Percentiles rank a stretch among this genome's conserved stretches.
These are phyloP conservation scores for Antennarius maculatus DNA, from an alignment of 2,797 vertebrate species.

Conservation along the genomic window DNA sequence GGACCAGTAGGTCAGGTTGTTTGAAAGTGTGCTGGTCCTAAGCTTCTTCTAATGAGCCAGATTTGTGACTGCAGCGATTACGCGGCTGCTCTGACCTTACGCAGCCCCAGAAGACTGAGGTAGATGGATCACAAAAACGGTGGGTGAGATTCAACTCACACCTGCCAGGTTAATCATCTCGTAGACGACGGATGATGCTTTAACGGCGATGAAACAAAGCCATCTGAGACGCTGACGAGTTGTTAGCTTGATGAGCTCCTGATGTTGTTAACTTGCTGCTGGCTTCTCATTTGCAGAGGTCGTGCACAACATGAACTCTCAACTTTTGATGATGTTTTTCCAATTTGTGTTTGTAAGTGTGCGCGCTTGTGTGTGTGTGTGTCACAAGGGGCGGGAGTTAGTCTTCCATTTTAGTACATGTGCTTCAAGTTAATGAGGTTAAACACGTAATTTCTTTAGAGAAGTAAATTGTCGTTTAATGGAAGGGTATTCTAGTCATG, in stretches of 20 bases:
- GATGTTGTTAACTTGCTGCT: slow-evolving; percentile 44
- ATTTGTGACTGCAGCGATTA: slow-evolving; percentile 69
- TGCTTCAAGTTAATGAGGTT: slow-evolving; percentile 80
- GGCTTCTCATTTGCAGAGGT: slow-evolving; percentile 63
- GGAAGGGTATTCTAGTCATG: slow-evolving; percentile 76
- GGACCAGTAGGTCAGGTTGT: slow-evolving; percentile 63
- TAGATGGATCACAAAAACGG: slow-evolving; percentile 63
- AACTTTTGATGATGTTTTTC: slow-evolving; percentile 64
- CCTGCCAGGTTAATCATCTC: slow-evolving; percentile 75
- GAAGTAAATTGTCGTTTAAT: slow-evolving; percentile 78
- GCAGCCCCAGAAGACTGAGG: slow-evolving; percentile 56
- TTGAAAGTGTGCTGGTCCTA: slow-evolving; percentile 66
- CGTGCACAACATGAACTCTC: slow-evolving; percentile 57
- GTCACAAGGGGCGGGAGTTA: slow-evolving; percentile 38
- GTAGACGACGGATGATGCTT: slow-evolving; percentile 55
- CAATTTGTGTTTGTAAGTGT: slow-evolving; percentile 54
- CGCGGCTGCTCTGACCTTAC: slow-evolving; percentile 55
- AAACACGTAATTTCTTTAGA: slow-evolving; percentile 72
- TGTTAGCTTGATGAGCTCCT: slow-evolving; percentile 41
- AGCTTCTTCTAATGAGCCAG: slow-evolving; percentile 67
- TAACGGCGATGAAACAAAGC: slow-evolving; percentile 43
- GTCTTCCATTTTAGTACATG: slow-evolving; percentile 64
- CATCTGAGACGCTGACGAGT: slow-evolving; percentile 42
- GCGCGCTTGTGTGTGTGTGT: slow-evolving; percentile 1
- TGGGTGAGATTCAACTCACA: slow-evolving; percentile 63